Evolutionary conservation across 2,888 invertebrate genomes (phyloP).

Genomic region (Euclidia mi): DNA sequence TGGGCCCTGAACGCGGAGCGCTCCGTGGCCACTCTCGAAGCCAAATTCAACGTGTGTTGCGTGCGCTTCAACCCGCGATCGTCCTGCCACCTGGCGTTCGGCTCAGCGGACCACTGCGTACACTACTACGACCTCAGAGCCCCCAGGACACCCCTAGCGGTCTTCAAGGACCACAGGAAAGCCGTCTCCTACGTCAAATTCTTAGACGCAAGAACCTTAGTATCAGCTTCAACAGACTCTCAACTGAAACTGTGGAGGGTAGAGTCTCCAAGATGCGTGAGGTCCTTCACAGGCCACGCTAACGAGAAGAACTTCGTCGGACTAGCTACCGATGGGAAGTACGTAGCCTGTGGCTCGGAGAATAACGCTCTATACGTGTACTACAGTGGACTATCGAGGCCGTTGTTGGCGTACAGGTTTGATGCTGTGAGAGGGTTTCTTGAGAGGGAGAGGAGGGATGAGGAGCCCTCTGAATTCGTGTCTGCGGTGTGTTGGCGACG

Average conservation of each 20-base stretch:
- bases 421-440: conserved; percentile 94
- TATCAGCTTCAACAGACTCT: conserved; percentile 97
- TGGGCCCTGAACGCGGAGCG: conserved; percentile 97
- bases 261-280: conserved; percentile 93
- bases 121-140: conserved; percentile 98
- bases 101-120: conserved; percentile 99
- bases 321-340: conserved; percentile 96
- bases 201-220: conserved; percentile 93
- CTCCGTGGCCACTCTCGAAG: conserved; percentile 95
- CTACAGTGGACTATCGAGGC: conserved; percentile 96
- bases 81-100: conserved; percentile 97
- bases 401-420: conserved; percentile 96
- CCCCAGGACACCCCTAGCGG: conserved; percentile 94
- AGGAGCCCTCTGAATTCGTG: conserved; percentile 97
- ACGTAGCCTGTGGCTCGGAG: conserved; percentile 98
- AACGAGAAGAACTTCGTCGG: conserved; percentile 99
- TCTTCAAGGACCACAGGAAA: conserved; percentile 97
- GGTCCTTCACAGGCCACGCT: conserved; percentile 97
- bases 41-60: conserved; percentile 98
- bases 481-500: conserved; percentile 98
- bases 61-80: conserved; percentile 93
- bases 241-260: conserved; percentile 98
- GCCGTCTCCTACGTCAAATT: conserved; percentile 97
- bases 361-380: conserved; percentile 98
- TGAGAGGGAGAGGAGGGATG: conserved; percentile 94